Evolutionary conservation across 1,140 invertebrate genomes (phyloP), one percentile per base, ranked within the genome.

Genomic region (Aphelinus atriplicis): DNA sequence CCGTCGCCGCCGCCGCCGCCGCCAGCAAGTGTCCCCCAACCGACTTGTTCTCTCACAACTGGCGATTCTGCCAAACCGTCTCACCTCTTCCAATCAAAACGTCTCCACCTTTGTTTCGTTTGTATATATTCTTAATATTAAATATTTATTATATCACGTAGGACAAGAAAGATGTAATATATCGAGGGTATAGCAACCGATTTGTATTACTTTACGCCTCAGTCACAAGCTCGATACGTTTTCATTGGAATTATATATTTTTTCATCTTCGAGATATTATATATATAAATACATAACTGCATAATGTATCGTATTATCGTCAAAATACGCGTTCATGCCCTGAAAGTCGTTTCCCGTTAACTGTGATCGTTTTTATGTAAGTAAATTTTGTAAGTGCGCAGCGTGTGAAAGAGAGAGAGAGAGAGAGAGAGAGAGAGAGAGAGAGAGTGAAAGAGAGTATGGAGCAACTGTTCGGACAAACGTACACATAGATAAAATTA

Each of bases 321-420:
- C 26, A 26, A 26, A 26, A 26, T 26, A 26, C 26, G 26, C 26
- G 26, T 42, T 55, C 63, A 63, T 50, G 69, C 50, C 70, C 61
- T 55, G 3, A 57, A 64, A 71, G 70, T 64, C 50, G 61, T 53
- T 64, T 48, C 67, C 62, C 71, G 53, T 78, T 80, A 78, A 80
- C 79, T 79, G 79, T 79, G 79, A 80, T 80, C 62, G 69, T 80
- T 80, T 63, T 47, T 51, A 67, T 65, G 51, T 68, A 76, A 79
- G 47, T 67, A 48, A 66, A 51, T 26, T 62, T n/a, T 46, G 9
- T 43, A 26, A 58, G 6, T 26, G 57, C 56, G 50, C 46, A 9
- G 60, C 62, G 42, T 51, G 56, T 53, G 71, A 56, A 43, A 53
- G 50, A 43, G 46, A 60, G 60, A 48, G 65, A 75, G 47, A 70